These are phyloP conservation scores for Stenopsyche tienmushanensis DNA, from an alignment of 1,140 invertebrate genomes.

Conservation along the genomic window DNA sequence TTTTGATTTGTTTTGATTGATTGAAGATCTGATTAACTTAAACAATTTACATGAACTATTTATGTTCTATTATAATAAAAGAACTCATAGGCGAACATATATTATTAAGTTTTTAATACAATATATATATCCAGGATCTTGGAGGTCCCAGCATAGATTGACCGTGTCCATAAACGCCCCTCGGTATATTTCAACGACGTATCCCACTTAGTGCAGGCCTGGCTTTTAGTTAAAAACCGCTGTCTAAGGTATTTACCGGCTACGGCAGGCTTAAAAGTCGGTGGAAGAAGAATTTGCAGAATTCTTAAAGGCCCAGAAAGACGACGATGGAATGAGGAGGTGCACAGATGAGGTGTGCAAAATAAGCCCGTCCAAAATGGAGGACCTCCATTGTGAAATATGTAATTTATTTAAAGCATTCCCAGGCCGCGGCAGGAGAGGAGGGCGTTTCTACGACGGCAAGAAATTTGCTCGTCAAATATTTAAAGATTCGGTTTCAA, in stretches of 20 bases:
- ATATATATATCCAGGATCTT: no score
- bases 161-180: no score
- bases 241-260: constrained; percentile 13
- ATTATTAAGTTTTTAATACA: no score
- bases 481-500: constrained; percentile 33
- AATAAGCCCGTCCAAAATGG: constrained; percentile 14
- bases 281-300: constrained; percentile 19
- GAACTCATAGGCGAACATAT: no score
- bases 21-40: no score
- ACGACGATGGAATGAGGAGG: neutral
- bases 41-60: no score
- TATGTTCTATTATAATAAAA: no score
- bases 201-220: constrained; percentile 14
- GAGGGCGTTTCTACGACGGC: neutral
- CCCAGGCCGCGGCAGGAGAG: neutral
- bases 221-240: constrained; percentile 20
- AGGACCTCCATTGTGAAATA: constrained; percentile 25
- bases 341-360: neutral
- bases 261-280: constrained; percentile 16
- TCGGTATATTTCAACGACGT: constrained; percentile 20
- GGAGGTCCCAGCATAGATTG: no score
- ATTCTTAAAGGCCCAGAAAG: constrained; percentile 18
- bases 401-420: constrained; percentile 34
- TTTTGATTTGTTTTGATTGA: no score
- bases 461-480: constrained; percentile 27